Conservation (phyloP, 2,113 vertebrate species). For the Poicephalus gulielmi region DNA sequence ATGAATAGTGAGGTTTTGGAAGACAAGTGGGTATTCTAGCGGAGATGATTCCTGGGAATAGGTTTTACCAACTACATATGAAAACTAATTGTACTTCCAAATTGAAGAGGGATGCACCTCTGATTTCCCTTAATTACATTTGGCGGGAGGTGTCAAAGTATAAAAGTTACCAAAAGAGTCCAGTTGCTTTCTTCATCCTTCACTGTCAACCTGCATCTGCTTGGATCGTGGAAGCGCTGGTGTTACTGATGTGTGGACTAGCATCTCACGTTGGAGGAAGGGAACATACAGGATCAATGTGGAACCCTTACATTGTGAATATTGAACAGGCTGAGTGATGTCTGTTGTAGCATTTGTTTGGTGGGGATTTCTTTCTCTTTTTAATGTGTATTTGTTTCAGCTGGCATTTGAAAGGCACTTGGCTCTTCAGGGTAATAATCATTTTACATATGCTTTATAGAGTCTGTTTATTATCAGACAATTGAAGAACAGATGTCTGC, state of each 20-base stretch:
- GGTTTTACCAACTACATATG: background rate
- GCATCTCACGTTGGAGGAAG: background rate
- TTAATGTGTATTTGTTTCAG: slow-evolving; percentile 58
- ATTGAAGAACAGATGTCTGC: slow-evolving; percentile 64
- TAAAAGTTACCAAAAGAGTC: background rate
- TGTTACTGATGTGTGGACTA: background rate
- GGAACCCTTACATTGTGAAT: background rate
- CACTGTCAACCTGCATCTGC: background rate
- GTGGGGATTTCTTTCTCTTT: background rate
- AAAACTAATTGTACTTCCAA: slow-evolving; percentile 26
- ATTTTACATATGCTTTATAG: slow-evolving; percentile 65
- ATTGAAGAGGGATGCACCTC: background rate
- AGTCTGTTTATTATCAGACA: slow-evolving; percentile 64
- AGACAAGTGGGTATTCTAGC: background rate
- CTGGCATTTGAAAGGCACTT: slow-evolving; percentile 64
- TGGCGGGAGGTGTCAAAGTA: background rate
- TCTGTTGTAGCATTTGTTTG: slow-evolving; percentile 12
- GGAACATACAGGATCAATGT: background rate
- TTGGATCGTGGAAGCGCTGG: background rate
- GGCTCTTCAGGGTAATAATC: slow-evolving; percentile 64
- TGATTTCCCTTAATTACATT: slow-evolving; percentile 23
- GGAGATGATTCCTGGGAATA: slow-evolving; percentile 5
- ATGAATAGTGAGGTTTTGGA: background rate
- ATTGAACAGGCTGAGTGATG: slow-evolving; percentile 27
- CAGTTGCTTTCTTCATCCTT: background rate